Conservation (phyloP, 2,888 invertebrate species). For the Alloplasta piceator region DNA sequence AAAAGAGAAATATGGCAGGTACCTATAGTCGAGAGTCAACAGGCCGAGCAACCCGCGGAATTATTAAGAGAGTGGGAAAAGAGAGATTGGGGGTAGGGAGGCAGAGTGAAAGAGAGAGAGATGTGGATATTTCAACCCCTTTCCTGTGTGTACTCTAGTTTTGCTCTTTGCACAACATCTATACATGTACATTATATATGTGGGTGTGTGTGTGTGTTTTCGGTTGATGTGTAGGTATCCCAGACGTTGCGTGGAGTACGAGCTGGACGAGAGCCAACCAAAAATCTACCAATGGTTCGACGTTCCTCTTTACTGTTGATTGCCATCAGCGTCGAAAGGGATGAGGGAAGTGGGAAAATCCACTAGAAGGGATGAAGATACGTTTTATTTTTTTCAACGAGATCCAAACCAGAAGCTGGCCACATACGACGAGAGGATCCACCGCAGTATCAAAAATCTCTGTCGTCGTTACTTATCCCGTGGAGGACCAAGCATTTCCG, state of each 20-base stretch:
- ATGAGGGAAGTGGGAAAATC: conserved; percentile 19
- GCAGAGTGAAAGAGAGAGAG: conserved; percentile 4
- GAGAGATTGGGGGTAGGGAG: not conserved
- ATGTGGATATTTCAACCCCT: conserved; percentile 42
- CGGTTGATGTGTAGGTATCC: conserved; percentile 69
- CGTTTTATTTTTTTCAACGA: conserved; percentile 19
- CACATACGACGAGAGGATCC: conserved; percentile 13
- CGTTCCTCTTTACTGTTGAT: conserved; percentile 75
- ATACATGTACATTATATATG: conserved; percentile 4
- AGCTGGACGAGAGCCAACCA: conserved; percentile 76
- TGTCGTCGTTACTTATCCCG: conserved; percentile 18
- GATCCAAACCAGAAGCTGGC: conserved; percentile 15
- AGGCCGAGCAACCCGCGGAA: conserved; percentile 46
- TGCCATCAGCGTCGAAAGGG: conserved; percentile 30
- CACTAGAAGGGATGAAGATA: conserved; percentile 13
- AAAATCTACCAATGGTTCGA: conserved; percentile 81
- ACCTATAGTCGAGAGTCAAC: conserved; percentile 56
- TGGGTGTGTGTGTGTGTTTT: conserved; percentile 13
- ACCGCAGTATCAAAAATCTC: conserved; percentile 26
- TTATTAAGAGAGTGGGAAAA: conserved; percentile 52
- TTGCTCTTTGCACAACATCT: conserved; percentile 10
- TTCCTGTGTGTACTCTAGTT: conserved; percentile 4
- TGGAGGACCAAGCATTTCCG: conserved; percentile 4
- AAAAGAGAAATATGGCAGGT: conserved; percentile 4
- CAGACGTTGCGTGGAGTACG: conserved; percentile 78